These are phyloP conservation scores for Ciona savignyi DNA, from an alignment of 23 tunicate genomes.

Conservation along the genomic window DNA sequence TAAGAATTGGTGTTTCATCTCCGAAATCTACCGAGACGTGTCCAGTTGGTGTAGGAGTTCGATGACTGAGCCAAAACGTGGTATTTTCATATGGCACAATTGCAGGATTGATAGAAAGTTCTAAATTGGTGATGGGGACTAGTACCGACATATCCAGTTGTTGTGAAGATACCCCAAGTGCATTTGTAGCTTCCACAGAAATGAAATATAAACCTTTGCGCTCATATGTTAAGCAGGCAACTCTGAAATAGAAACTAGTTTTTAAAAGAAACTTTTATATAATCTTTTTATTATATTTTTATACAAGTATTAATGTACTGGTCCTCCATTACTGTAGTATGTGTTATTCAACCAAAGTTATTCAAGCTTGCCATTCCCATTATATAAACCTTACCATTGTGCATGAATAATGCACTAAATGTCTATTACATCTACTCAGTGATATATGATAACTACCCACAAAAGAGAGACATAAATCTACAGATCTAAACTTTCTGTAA, in stretches of 20 bases:
- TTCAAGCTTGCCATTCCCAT: no score
- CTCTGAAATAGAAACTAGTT: constrained; percentile 8
- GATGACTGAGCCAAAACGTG: background rate
- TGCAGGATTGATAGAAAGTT: background rate
- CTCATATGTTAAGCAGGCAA: constrained; percentile 4
- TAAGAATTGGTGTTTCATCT: background rate
- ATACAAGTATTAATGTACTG: no score
- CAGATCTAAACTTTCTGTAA: no score
- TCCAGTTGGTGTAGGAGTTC: background rate
- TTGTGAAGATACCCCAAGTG: constrained; percentile 11
- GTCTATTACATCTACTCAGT: no score
- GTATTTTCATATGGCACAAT: background rate
- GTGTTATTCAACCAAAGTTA: no score
- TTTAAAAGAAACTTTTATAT: background rate
- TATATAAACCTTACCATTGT: no score
- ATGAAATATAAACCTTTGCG: constrained; percentile 25
- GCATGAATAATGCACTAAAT: no score
- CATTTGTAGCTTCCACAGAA: constrained; percentile 16
- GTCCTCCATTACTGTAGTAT: no score
- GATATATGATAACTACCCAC: no score
- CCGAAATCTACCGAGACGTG: background rate
- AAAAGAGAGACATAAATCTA: no score
- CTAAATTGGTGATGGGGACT: background rate
- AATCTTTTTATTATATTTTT: no score
- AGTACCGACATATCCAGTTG: background rate